These are phyloP conservation scores for Ophioninae sp. DNA, from an alignment of 2,888 invertebrate species.

Conservation along the genomic window DNA sequence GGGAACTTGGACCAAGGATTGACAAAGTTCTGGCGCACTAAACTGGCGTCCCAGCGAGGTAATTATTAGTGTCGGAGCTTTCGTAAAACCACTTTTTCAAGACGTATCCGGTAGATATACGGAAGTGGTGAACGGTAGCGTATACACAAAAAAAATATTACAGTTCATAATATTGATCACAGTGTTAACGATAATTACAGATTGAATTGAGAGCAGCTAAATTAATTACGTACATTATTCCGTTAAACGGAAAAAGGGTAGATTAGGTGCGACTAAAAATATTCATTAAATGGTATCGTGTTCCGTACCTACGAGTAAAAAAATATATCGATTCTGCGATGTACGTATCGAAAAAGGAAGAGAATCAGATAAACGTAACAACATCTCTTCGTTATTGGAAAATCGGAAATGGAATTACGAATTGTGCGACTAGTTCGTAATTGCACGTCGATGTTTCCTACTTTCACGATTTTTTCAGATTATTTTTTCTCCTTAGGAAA, in stretches of 20 bases:
- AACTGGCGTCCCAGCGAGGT: too few relatives aligned
- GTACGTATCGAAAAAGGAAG: not conserved
- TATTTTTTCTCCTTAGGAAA: not conserved
- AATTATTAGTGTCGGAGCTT: constrained; percentile 13
- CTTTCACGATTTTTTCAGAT: not conserved
- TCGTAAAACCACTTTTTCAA: not conserved
- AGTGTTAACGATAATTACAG: not conserved
- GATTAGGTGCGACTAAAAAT: not conserved
- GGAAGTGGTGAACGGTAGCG: not conserved
- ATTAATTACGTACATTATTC: not conserved
- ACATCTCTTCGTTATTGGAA: not conserved
- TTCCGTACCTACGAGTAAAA: not conserved
- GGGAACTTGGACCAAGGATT: too few relatives aligned
- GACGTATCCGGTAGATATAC: not conserved
- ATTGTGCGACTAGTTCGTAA: not conserved
- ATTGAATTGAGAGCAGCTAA: not conserved
- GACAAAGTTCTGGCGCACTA: too few relatives aligned
- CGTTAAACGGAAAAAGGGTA: not conserved
- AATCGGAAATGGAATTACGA: not conserved
- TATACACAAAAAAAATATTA: not conserved
- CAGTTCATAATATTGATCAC: not conserved
- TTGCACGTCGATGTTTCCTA: not conserved
- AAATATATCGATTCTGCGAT: not conserved
- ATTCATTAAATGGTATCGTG: not conserved
- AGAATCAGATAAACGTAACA: not conserved